Conservation (phyloP, 2,113 vertebrate genomes). For the Empidonax traillii region DNA sequence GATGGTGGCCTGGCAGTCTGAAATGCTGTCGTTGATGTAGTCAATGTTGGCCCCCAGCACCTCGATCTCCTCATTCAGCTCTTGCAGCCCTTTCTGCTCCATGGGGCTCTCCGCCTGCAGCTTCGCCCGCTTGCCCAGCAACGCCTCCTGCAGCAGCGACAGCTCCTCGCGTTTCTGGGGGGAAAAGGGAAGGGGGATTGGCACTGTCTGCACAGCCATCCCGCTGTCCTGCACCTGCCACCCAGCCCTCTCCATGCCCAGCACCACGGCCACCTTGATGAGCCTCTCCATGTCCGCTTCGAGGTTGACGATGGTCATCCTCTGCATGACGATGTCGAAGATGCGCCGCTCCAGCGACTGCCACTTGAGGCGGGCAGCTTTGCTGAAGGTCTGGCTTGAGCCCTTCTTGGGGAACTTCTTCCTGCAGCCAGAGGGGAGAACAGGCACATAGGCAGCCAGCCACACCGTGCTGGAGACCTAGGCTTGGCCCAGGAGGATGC, state of each 20-base stretch:
- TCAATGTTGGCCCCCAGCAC: constrained; percentile 95
- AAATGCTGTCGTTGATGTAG: constrained; percentile 95
- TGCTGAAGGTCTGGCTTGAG: constrained; percentile 80
- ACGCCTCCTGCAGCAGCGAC: constrained; percentile 85
- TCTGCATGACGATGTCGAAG: constrained; percentile 95
- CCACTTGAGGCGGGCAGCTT: constrained; percentile 93
- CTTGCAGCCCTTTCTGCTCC: constrained; percentile 87
- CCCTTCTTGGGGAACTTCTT: constrained; percentile 91
- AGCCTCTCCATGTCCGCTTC: constrained; percentile 97
- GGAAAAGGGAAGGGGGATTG: not conserved
- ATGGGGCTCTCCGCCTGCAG: constrained; percentile 83
- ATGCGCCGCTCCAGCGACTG: constrained; percentile 89
- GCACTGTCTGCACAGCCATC: rapidly evolving
- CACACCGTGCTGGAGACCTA: not conserved
- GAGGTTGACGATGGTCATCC: constrained; percentile 92
- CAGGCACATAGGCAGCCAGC: not conserved
- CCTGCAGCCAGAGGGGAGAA: constrained; percentile 60
- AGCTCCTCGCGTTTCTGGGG: constrained; percentile 96
- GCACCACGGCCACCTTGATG: constrained; percentile 81
- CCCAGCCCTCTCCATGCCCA: not conserved
- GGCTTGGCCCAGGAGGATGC: not conserved
- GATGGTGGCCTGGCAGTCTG: constrained; percentile 96
- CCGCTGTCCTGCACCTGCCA: rapidly evolving
- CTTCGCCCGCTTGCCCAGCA: constrained; percentile 83
- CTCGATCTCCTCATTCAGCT: constrained; percentile 93